Evolutionary conservation across 2,888 invertebrate species (phyloP).

Genomic region (Cheilosia soror): DNA sequence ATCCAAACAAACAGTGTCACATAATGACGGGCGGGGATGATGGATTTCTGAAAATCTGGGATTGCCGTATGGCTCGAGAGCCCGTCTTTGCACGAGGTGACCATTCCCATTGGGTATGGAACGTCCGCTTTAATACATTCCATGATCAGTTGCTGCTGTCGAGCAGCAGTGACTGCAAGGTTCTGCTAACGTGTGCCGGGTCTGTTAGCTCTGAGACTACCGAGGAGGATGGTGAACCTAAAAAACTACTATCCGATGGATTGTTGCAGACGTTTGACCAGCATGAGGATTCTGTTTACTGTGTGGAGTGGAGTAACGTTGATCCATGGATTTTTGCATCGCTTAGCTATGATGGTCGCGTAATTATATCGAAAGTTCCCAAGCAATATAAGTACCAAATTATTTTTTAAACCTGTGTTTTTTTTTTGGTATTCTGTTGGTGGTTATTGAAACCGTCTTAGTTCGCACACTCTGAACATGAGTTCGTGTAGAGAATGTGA

Average conservation of each 20-base stretch:
- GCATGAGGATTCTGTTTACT: constrained; percentile 99
- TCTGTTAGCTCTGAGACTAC: constrained; percentile 93
- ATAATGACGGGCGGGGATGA: constrained; percentile 98
- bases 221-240: constrained; percentile 77
- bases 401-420: constrained; percentile 86
- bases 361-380: constrained; percentile 97
- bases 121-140: constrained; percentile 96
- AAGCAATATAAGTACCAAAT: constrained; percentile 97
- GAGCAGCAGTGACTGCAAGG: constrained; percentile 97
- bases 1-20: constrained; percentile 98
- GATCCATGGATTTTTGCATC: constrained; percentile 99
- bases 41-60: constrained; percentile 98
- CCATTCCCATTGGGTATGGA: constrained; percentile 98
- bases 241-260: constrained; percentile 88
- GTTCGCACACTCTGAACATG: no score
- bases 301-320: constrained; percentile 97
- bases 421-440: not conserved
- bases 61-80: constrained; percentile 91
- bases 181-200: constrained; percentile 93
- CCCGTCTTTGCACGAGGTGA: constrained; percentile 92
- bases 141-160: constrained; percentile 98
- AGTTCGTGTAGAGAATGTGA: no score
- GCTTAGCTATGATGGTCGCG: constrained; percentile 95
- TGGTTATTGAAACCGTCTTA: not conserved
- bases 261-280: constrained; percentile 96